Evolutionary conservation across 2,113 vertebrate genomes (phyloP), one percentile per base, ranked within the genome.

Genomic region (Craseonycteris thonglongyai): DNA sequence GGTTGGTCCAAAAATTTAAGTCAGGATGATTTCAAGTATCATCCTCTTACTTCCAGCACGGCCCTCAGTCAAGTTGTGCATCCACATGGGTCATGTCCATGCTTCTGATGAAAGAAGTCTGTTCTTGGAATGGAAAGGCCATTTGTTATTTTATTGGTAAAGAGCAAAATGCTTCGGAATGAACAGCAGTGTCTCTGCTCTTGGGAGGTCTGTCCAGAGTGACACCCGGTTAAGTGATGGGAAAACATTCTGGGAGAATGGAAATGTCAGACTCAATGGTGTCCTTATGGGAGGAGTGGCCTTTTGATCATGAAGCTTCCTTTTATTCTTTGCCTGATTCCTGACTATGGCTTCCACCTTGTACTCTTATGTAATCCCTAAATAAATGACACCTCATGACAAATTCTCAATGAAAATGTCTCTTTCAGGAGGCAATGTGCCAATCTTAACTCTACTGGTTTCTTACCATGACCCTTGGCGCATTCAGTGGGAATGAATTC

Each of bases 1-100:
- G 90, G 75, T 86, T 82, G 87, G 16, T 63, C 18, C 6, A 95
- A 79, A 49, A 45, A 84, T 90, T 47, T 92, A 95, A 92, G 94
- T 97, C 92, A 92, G 74, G 54, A 49, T 95, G 33, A 94, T 33
- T 83, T 54, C 19, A 87, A 69, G 63, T 88, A 30, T 63, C 65
- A 79, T 94, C 95, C 63, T 56, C 47, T 88, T 84, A 84, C 63
- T 68, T 91, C 0, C 33, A 69, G 65, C 2, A 4, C 0, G 38
- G 38, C 35, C 49, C 45, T 72, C 26, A 47, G 19, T 65, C 30
- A 59, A 80, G 22, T 1, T 30, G 49, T 80, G 33, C 66, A 40
- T 7, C 2, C 12, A 28, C 5, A 16, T 33, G 16, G 45, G n/a
- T 74, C 47, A 86, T 30, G 1, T 6, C 28, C 56, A 13, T 30